Base-by-base conservation (phyloP, 2,113 vertebrate genomes). In the Alces alces region DNA sequence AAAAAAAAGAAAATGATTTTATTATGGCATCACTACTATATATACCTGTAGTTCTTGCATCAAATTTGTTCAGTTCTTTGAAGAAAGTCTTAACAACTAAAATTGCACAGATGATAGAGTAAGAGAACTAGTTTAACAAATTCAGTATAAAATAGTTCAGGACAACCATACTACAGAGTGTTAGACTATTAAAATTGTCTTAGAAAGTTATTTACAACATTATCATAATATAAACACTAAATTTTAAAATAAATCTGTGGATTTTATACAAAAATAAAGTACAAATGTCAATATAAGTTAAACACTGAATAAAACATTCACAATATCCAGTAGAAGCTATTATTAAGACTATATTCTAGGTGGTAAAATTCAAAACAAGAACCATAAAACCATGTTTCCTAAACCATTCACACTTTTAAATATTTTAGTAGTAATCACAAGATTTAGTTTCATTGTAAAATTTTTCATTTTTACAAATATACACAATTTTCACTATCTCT, bases 191-290 rank as follows among this genome's bases (percentile, higher is more conserved):
- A 95, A 93, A 98, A 98, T 92, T 89, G 25, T 84, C 87, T 98
- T 97, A 95, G 79, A 97, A 98, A 98, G 98, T 83, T 98, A 98
- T 98, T 97, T 98, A 98, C 97, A 99, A 98, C 82, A 52, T 96
- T 96, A 76, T 93, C 54, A 96, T 97, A 97, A 73, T 97, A 95
- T 92, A 97, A 97, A 73, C 54, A 85, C 60, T 97, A 57, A 96
- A 95, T 66, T 97, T 79, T 73, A 94, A 98, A 97, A 96, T 94
- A 96, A 98, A 95, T 87, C 43, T 96, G 97, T 97, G 57, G 19
- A 66, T 88, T 97, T 98, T 97, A 97, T 92, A 91, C 60, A 98
- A 97, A 99, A 98, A 98, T 91, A 90, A 90, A 98, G 60, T 98
- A 98, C 94, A 99, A 99, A 98, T 25, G 36, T 25, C 21, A 73